These are phyloP conservation scores for Oceanites oceanicus DNA, from an alignment of 2,113 vertebrate genomes.

Conservation along the genomic window DNA sequence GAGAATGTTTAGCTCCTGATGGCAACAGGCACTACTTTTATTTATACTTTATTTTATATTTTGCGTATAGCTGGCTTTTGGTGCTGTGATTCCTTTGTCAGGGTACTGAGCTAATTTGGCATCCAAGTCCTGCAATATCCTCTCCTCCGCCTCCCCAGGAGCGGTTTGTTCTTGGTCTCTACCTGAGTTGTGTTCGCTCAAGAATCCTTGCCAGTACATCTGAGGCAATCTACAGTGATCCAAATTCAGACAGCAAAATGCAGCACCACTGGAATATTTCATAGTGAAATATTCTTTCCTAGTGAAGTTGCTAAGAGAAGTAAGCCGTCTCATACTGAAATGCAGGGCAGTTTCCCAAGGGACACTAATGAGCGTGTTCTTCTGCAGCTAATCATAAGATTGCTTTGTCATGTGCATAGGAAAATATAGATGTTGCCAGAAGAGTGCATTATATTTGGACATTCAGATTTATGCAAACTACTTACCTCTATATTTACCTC, in stretches of 20 bases:
- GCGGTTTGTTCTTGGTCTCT: rapidly evolving
- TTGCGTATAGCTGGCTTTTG: not conserved
- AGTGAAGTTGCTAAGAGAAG: not conserved
- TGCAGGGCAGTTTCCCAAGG: not conserved
- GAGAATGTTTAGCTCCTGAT: not conserved
- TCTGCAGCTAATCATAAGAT: not conserved
- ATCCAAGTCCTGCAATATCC: not conserved
- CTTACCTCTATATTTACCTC: not conserved
- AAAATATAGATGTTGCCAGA: not conserved
- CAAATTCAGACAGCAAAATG: not conserved
- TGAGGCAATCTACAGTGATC: not conserved
- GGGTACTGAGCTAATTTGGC: not conserved
- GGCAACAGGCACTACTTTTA: not conserved
- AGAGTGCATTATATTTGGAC: not conserved
- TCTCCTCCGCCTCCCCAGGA: not conserved
- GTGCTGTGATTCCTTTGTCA: not conserved
- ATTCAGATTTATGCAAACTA: not conserved
- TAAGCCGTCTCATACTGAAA: not conserved
- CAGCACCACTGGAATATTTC: not conserved
- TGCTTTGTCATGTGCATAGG: not conserved
- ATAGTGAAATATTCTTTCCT: not conserved
- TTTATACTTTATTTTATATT: not conserved
- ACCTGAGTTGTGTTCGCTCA: not conserved
- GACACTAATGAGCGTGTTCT: not conserved
- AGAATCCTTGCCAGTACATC: not conserved